These are phyloP conservation scores for Alcedo atthis DNA, from an alignment of 2,797 vertebrate species.

Conservation along the genomic window DNA sequence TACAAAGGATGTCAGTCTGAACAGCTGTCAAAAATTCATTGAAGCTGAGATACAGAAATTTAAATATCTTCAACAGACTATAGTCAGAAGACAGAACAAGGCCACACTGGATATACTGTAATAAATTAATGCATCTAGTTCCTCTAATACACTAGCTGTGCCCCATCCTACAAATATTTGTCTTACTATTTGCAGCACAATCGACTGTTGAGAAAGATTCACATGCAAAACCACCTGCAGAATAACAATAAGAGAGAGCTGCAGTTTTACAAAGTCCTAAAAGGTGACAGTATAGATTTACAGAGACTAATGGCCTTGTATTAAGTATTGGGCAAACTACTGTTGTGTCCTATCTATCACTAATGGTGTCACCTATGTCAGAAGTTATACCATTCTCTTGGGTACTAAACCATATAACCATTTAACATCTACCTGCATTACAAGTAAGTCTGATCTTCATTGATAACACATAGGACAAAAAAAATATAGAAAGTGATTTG, in stretches of 20 bases:
- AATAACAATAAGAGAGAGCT: not conserved
- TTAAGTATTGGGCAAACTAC: not conserved
- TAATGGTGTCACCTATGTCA: not conserved
- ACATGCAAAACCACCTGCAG: not conserved
- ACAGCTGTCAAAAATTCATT: not conserved
- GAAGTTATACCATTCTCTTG: not conserved
- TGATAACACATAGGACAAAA: not conserved
- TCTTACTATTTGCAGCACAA: not conserved
- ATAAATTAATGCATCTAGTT: not conserved
- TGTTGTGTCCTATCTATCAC: not conserved
- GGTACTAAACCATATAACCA: not conserved
- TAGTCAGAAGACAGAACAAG: not conserved
- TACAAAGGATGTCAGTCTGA: not conserved
- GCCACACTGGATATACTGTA: not conserved
- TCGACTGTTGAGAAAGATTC: not conserved
- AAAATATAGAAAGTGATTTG: not conserved
- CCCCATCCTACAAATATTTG: not conserved
- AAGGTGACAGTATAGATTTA: not conserved
- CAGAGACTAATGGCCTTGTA: not conserved
- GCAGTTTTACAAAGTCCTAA: not conserved
- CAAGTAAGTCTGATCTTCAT: not conserved
- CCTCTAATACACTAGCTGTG: not conserved
- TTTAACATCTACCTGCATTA: not conserved
- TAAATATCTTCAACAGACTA: not conserved
- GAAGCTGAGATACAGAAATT: not conserved